A percentile compares a stretch with the other conserved stretches of the same genome.
phyloP scores from a whole-genome alignment of 2,113 vertebrate genomes.

The Mesocricetus auratus region DNA sequence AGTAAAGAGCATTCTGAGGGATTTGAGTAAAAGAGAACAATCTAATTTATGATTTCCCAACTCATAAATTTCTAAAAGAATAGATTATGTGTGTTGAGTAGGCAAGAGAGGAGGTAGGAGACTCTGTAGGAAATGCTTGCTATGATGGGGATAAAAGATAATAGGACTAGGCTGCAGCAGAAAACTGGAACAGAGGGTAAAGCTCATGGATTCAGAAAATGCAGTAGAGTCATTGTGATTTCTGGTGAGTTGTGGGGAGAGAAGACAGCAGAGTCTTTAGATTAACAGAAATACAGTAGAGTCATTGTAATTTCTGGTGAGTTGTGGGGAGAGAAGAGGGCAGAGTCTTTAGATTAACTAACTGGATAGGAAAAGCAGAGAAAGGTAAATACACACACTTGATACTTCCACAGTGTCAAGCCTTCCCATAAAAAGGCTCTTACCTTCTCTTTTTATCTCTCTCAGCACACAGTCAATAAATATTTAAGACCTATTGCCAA shows the following conservation, averaged over 20 bases:
- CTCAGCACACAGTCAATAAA: background rate
- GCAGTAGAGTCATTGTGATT: background rate
- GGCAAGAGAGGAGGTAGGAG: background rate
- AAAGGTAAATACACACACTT: background rate
- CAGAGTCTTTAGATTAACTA: background rate
- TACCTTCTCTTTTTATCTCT: background rate
- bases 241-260: background rate
- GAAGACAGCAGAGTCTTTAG: background rate
- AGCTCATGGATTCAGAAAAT: background rate
- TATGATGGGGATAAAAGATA: background rate
- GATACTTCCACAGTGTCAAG: background rate
- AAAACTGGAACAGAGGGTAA: background rate
- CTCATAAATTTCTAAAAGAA: constrained; percentile 30
- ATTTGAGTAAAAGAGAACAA: background rate
- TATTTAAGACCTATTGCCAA: background rate
- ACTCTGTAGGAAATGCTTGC: background rate
- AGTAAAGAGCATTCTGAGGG: background rate
- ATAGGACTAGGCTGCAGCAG: background rate
- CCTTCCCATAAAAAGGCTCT: background rate
- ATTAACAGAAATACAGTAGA: background rate
- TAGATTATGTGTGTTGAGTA: background rate
- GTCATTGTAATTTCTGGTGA: background rate
- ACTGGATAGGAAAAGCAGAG: background rate
- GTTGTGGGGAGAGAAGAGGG: background rate
- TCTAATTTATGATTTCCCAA: constrained; percentile 19